Evolutionary conservation across 2,113 vertebrate species (phyloP).

Genomic region (Crotalus tigris): DNA sequence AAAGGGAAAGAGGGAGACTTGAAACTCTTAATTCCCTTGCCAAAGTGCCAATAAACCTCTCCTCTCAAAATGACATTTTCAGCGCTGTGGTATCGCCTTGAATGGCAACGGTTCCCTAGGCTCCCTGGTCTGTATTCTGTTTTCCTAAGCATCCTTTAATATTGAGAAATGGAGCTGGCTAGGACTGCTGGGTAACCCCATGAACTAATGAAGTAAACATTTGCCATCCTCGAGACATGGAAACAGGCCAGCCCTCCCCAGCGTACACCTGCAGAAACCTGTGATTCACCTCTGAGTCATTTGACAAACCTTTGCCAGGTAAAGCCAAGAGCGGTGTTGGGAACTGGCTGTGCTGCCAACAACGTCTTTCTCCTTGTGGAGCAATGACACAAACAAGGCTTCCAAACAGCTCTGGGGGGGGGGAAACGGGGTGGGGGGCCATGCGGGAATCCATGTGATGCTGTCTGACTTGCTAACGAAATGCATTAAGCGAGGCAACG

Average conservation of each 20-base stretch:
- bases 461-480: constrained; percentile 74
- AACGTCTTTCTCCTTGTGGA: constrained; percentile 62
- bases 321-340: constrained; percentile 59
- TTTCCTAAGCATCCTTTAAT: constrained; percentile 49
- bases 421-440: constrained; percentile 43
- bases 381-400: constrained; percentile 72
- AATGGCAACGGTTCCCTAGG: not conserved
- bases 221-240: constrained; percentile 71
- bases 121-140: not conserved
- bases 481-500: constrained; percentile 73
- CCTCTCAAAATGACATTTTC: constrained; percentile 52
- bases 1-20: not conserved
- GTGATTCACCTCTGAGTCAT: constrained; percentile 82
- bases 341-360: constrained; percentile 61
- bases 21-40: not conserved
- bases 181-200: constrained; percentile 71
- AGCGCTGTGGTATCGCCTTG: constrained; percentile 28
- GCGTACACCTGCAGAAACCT: constrained; percentile 77
- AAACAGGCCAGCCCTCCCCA: constrained; percentile 71
- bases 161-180: constrained; percentile 69
- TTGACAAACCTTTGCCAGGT: constrained; percentile 67
- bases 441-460: constrained; percentile 50
- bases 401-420: constrained; percentile 71
- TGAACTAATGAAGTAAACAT: constrained; percentile 79
- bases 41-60: constrained; percentile 30